Evolutionary conservation across 35 echinoderm and acorn worm species (phyloP), one percentile per base, ranked within the genome.

Genomic region (Lytechinus variegatus): DNA sequence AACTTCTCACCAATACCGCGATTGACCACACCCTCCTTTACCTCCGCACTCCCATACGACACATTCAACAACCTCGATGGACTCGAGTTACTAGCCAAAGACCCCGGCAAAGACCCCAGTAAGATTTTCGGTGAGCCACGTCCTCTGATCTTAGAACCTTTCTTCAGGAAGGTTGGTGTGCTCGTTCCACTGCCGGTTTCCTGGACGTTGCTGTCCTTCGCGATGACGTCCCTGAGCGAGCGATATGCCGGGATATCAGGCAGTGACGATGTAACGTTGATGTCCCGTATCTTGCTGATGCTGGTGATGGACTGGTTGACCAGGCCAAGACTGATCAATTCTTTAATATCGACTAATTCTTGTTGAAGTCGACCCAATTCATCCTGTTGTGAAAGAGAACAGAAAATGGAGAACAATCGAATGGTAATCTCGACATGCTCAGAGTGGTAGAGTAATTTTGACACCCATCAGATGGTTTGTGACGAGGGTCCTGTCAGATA

Each of bases 101-200:
- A 79, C n/a, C n/a, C n/a, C n/a, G n/a, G n/a, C n/a, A n/a, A n/a
- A n/a, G n/a, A n/a, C 19, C 14, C n/a, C 66, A 24, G 21, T 24
- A 79, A 79, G 6, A 79, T 24, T 24, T 79, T 79, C 21, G 66
- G 5, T 0, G 7, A n/a, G 8, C 66, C 66, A 79, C 24, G 19
- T 16, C 19, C 92, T 24, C 52, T 33, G 0, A 4, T 54, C 27
- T 90, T 90, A 28, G 33, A 44, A 54, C 28, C 52, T 54, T 90
- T 90, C 88, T 90, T 90, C 28, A 90, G 24, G 88, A 90, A 90
- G 8, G 52, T 14, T 19, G 88, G 88, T 12, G 88, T 90, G 88
- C 88, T 90, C 66, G 66, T 79, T 16, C 66, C 66, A 16, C 66
- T 79, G 66, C 19, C n/a, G 66, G 66, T 16, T 79, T 24, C 66